These are phyloP conservation scores for Channallabes apus DNA, from an alignment of 2,797 vertebrate genomes.

Conservation along the genomic window DNA sequence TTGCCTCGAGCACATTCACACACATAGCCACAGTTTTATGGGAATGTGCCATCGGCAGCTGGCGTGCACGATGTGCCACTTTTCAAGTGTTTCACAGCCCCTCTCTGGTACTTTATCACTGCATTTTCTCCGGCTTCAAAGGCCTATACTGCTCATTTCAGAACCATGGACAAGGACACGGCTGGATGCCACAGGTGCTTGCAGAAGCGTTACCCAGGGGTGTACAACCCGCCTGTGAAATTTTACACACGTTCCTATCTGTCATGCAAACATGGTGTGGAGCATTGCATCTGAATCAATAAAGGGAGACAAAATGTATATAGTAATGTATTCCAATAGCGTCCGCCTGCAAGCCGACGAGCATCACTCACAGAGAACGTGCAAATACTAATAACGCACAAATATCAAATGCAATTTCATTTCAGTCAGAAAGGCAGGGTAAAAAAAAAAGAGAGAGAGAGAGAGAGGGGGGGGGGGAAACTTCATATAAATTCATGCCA, in stretches of 20 bases:
- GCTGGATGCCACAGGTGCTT: conserved; percentile 14
- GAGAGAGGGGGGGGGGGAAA: neutral
- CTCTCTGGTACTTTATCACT: conserved; percentile 16
- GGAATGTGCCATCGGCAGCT: conserved; percentile 28
- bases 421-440: neutral
- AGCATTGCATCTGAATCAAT: conserved; percentile 6
- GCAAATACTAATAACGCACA: conserved; percentile 3
- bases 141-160: conserved; percentile 15
- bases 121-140: neutral
- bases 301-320: neutral
- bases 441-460: too few species aligned
- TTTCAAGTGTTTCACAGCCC: conserved; percentile 31
- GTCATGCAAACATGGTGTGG: neutral
- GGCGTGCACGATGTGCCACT: conserved; percentile 27
- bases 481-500: neutral
- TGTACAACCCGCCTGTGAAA: neutral
- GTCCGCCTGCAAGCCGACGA: neutral
- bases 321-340: neutral
- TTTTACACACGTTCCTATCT: neutral
- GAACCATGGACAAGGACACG: conserved; percentile 45
- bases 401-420: conserved; percentile 17
- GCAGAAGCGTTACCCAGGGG: neutral
- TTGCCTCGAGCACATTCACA: conserved; percentile 3
- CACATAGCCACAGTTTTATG: conserved; percentile 13
- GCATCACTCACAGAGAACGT: conserved; percentile 1